A percentile compares a stretch with the other conserved stretches of the same genome.
These are phyloP conservation scores for Clanis bilineata DNA, from an alignment of 2,888 invertebrate species.

Conservation along the genomic window DNA sequence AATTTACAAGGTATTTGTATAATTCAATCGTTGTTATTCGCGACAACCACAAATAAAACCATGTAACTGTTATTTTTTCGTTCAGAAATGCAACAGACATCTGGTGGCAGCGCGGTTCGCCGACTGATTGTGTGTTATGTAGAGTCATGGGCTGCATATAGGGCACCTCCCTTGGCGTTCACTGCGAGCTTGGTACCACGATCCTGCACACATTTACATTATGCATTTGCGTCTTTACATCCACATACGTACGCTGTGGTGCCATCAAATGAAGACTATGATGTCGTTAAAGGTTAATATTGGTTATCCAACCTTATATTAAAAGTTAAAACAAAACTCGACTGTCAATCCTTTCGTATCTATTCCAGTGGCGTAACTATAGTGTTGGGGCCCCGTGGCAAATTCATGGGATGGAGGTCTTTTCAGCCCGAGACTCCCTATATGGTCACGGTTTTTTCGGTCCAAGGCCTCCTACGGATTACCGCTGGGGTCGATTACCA, in stretches of 20 bases:
- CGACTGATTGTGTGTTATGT: slow-evolving; percentile 86
- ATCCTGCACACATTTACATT: slow-evolving; percentile 88
- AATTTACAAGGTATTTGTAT: slow-evolving; percentile 65
- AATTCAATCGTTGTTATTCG: slow-evolving; percentile 16
- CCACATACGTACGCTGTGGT: slow-evolving; percentile 84
- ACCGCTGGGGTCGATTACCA: no score
- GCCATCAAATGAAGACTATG: slow-evolving; percentile 86
- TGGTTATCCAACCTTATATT: not conserved
- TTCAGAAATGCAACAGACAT: slow-evolving; percentile 69
- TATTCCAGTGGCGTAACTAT: no score
- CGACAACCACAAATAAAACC: not conserved
- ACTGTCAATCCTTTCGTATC: no score
- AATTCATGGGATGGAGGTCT: no score
- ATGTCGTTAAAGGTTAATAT: slow-evolving; percentile 85
- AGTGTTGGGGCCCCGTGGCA: no score
- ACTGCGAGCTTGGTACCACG: slow-evolving; percentile 84
- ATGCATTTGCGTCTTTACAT: slow-evolving; percentile 87
- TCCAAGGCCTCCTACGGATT: no score
- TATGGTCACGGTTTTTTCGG: no score
- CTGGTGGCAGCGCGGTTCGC: slow-evolving; percentile 43
- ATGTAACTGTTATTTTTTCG: slow-evolving; percentile 11
- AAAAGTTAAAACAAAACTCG: not conserved
- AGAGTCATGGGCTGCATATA: slow-evolving; percentile 85
- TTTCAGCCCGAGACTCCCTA: no score
- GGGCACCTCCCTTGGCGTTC: slow-evolving; percentile 85